Conservation (phyloP, 2,888 invertebrate genomes). For the Cetonia aurata region DNA sequence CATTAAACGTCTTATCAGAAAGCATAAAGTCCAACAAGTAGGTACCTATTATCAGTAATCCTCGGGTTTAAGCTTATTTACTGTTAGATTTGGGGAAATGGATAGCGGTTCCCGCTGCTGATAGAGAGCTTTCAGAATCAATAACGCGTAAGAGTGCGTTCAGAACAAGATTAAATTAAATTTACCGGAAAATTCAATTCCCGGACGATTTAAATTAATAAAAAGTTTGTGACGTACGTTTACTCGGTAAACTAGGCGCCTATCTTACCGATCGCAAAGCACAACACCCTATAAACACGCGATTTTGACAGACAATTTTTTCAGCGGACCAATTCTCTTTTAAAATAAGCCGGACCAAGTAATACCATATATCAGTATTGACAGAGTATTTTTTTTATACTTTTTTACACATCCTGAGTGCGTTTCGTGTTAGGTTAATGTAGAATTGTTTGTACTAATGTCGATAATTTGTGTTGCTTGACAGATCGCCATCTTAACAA, state of each 20-base stretch:
- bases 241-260: constrained; percentile 50
- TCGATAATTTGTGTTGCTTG: constrained; percentile 57
- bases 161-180: not conserved
- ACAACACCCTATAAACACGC: constrained; percentile 61
- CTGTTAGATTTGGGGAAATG: not conserved
- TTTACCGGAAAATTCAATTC: not conserved
- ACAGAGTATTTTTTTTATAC: constrained; percentile 63
- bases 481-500: constrained; percentile 64
- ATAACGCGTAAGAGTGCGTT: too few relatives aligned
- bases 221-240: constrained; percentile 1
- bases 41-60: constrained; percentile 31
- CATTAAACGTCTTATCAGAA: not conserved
- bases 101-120: not conserved
- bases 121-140: too few relatives aligned
- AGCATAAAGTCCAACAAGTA: constrained; percentile 4
- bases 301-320: constrained; percentile 65
- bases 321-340: constrained; percentile 66
- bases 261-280: constrained; percentile 60
- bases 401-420: constrained; percentile 59
- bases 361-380: constrained; percentile 61
- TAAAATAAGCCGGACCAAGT: constrained; percentile 63
- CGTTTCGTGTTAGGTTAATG: constrained; percentile 59
- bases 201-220: constrained; percentile 1
- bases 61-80: constrained; percentile 4
- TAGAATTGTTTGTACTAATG: constrained; percentile 57